Percentiles rank a stretch among this genome's conserved stretches.
These are phyloP conservation scores for Podarcis muralis DNA, from an alignment of 2,113 vertebrate species.

Conservation along the genomic window DNA sequence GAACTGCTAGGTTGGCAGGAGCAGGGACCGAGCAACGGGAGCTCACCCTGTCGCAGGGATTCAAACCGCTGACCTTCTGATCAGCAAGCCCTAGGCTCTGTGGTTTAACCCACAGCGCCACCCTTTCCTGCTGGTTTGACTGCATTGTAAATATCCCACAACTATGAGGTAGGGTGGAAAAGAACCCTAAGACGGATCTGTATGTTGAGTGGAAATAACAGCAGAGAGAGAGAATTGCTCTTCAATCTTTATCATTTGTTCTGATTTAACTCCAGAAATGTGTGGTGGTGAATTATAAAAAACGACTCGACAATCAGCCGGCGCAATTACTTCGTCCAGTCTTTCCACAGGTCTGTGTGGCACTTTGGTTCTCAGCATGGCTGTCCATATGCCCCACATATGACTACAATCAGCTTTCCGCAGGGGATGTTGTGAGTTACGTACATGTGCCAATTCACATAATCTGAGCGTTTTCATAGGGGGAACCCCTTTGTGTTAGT, in stretches of 20 bases:
- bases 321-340: background rate
- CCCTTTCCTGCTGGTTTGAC: too few relatives aligned
- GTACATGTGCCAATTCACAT: slow-evolving; percentile 46
- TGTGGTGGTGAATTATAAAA: background rate
- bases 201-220: background rate
- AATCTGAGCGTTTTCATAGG: slow-evolving; percentile 42
- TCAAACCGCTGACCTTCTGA: too few relatives aligned
- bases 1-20: too few relatives aligned
- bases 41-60: too few relatives aligned
- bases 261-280: background rate
- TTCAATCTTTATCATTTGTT: slow-evolving; percentile 19
- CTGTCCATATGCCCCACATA: slow-evolving; percentile 45
- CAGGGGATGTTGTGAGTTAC: slow-evolving; percentile 36
- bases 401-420: slow-evolving; percentile 22
- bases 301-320: background rate
- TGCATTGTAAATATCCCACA: too few relatives aligned
- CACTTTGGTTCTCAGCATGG: background rate
- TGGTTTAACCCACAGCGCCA: too few relatives aligned
- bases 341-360: slow-evolving; percentile 4
- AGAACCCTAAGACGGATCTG: background rate
- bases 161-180: too few relatives aligned
- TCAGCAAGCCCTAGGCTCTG: too few relatives aligned
- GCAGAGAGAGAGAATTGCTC: background rate
- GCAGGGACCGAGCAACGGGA: too few relatives aligned
- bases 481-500: slow-evolving; percentile 69